Evolutionary conservation across 2,113 vertebrate genomes (phyloP).

Genomic region (Laterallus jamaicensis): DNA sequence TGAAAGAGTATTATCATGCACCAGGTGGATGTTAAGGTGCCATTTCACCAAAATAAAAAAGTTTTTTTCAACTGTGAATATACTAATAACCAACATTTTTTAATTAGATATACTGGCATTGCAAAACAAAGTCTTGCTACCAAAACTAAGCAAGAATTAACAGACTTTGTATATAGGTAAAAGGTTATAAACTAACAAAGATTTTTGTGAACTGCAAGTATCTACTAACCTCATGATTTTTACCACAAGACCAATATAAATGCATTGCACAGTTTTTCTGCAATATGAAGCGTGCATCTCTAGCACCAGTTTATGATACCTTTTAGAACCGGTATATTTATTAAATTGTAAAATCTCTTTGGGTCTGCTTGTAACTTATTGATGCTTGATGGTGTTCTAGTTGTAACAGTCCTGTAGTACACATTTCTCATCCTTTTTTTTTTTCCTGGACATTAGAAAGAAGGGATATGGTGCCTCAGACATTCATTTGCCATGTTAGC

Average conservation of each 20-base stretch:
- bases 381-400: not conserved
- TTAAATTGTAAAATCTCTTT: not conserved
- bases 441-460: not conserved
- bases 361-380: not conserved
- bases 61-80: not conserved
- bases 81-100: not conserved
- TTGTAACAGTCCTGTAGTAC: not conserved
- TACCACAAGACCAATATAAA: not conserved
- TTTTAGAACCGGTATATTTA: not conserved
- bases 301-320: accelerated
- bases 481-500: not conserved
- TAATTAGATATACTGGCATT: not conserved
- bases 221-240: not conserved
- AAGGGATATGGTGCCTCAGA: not conserved
- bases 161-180: not conserved
- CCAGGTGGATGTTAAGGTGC: not conserved
- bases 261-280: not conserved
- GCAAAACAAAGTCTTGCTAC: not conserved
- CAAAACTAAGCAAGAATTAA: not conserved
- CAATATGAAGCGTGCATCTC: not conserved
- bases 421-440: not conserved
- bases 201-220: not conserved
- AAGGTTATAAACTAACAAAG: not conserved
- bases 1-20: not conserved
- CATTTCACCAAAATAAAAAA: not conserved